Conservation (phyloP, 2,888 invertebrate species). For the Epinotia brunnichana region DNA sequence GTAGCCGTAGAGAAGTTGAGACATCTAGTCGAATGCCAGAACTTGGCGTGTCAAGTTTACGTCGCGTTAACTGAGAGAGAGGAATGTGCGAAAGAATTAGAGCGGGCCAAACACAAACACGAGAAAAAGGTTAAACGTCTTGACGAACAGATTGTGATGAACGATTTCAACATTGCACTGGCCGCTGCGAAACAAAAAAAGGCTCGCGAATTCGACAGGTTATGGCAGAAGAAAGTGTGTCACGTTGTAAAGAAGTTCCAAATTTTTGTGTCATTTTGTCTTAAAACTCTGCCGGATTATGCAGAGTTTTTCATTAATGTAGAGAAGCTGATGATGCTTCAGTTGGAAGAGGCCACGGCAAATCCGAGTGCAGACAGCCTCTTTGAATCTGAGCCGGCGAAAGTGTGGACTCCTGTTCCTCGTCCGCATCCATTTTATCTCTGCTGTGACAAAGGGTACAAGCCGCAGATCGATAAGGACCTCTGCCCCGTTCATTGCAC, state of each 20-base stretch:
- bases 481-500: conserved; percentile 68
- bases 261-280: conserved; percentile 68
- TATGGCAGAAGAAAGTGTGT: conserved; percentile 73
- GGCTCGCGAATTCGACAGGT: conserved; percentile 56
- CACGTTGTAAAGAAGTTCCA: conserved; percentile 74
- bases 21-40: conserved; percentile 67
- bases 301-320: conserved; percentile 76
- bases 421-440: conserved; percentile 69
- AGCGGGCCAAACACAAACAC: conserved; percentile 59
- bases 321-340: conserved; percentile 74
- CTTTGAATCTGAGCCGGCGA: conserved; percentile 58
- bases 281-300: conserved; percentile 70
- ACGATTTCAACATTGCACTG: conserved; percentile 63
- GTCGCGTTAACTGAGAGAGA: conserved; percentile 75
- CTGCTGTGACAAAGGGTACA: conserved; percentile 67
- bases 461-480: conserved; percentile 59
- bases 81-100: conserved; percentile 62
- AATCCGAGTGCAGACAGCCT: conserved; percentile 64
- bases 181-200: conserved; percentile 62
- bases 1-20: conserved; percentile 68
- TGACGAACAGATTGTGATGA: conserved; percentile 57
- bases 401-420: conserved; percentile 59
- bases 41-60: conserved; percentile 76
- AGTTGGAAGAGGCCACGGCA: conserved; percentile 65
- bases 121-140: conserved; percentile 62